Evolutionary conservation across 2,888 invertebrate species (phyloP).

Genomic region (Phortica magna): DNA sequence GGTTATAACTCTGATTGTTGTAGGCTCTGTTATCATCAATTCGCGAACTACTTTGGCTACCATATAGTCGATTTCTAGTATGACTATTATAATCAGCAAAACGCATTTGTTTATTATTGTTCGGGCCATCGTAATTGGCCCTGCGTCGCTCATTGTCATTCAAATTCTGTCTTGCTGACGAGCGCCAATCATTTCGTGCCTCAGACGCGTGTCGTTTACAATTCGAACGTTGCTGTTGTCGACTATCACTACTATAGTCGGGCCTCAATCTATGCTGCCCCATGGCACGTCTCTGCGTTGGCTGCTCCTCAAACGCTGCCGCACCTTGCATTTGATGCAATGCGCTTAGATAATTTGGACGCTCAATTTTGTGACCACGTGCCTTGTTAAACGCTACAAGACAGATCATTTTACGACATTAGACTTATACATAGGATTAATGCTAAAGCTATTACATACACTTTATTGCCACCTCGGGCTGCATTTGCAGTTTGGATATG

Average conservation of each 20-base stretch:
- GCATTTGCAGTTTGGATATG: slow-evolving; percentile 81
- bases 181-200: no score
- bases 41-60: no score
- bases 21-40: no score
- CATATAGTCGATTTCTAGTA: no score
- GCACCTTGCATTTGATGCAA: slow-evolving; percentile 39
- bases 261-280: not conserved
- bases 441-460: slow-evolving; percentile 77
- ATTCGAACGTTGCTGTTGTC: not conserved
- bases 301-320: not conserved
- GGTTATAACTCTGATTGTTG: no score
- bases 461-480: slow-evolving; percentile 80
- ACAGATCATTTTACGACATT: not conserved
- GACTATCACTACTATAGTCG: no score
- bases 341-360: slow-evolving; percentile 79
- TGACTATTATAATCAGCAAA: no score
- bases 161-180: no score
- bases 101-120: no score
- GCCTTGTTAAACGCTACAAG: slow-evolving; percentile 82
- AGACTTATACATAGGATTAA: not conserved
- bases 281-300: not conserved
- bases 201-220: no score
- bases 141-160: no score
- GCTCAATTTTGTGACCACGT: slow-evolving; percentile 84
- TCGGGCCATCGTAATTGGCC: no score